Base-by-base conservation (phyloP, 2,113 vertebrate genomes). In the Brienomyrus longianalis region DNA sequence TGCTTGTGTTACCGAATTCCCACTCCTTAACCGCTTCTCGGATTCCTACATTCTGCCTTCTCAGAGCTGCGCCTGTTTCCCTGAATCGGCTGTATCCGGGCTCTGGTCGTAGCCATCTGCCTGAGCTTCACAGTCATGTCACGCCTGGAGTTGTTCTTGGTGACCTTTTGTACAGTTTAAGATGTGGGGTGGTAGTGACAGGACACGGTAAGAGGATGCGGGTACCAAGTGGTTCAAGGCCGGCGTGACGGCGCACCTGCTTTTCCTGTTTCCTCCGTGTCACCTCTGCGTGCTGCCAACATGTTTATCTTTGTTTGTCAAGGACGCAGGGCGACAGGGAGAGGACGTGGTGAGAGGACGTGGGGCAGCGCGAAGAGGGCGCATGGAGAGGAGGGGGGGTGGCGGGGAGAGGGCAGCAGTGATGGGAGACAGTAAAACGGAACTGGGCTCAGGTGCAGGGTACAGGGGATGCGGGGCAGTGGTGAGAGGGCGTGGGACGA, bases 41-140 rank as follows among this genome's bases (percentile, higher is more conserved):
- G 93, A 92, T 94, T 88, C 91, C 91, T 91, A 86, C 86, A 83
- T 62, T 91, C 89, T 87, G 19, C 88, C 45, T 45, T 13, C 45
- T 19, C 83, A 47, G 43, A 48, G 59, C 56, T 70, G 39, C 39
- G 9, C 31, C 13, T 39, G 27, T 70, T 31, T 15, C 23, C 43
- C 31, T 43, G 51, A 39, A 35, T 43, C 10, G 9, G 39, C 77
- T 83, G 15, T 4, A 17, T 62, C n/a, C 23, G 11, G 51, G 10
- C 74, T 59, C 21, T 2, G 7, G 88, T 13, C 1, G 54, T 43
- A 3, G 52, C 54, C 19, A 27, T 43, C 3, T 23, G 52, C 39
- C 31, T 56, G n/a, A 23, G 83, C 45, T 50, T 27, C 47, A 47
- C 7, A 7, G 9, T 43, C 31, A 0, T 17, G 13, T 50, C 27